Evolutionary conservation across 2,888 invertebrate genomes (phyloP).

Genomic region (Acrobasis repandana): DNA sequence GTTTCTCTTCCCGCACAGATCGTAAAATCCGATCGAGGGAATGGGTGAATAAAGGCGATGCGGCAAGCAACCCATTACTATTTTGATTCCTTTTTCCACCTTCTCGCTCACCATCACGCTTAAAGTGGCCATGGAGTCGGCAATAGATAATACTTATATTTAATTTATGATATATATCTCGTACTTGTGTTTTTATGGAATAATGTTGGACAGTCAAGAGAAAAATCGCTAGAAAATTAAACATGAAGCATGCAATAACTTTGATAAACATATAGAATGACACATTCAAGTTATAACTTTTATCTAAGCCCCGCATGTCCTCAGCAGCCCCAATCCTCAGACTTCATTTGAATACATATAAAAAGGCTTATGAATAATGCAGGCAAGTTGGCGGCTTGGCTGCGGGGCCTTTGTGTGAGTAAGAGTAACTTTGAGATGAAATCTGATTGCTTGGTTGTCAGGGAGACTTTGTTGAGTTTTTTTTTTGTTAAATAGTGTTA

Average conservation of each 20-base stretch:
- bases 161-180: too few species aligned
- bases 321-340: neutral
- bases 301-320: neutral
- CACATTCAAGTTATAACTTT: neutral
- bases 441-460: neutral
- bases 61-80: too few species aligned
- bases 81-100: too few species aligned
- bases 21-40: too few species aligned
- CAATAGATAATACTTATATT: too few species aligned
- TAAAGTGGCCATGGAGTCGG: too few species aligned
- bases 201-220: neutral
- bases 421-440: neutral
- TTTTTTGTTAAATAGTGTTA: too few species aligned
- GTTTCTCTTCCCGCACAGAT: too few species aligned
- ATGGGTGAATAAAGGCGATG: too few species aligned
- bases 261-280: slow-evolving; percentile 12
- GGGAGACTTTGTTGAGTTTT: neutral
- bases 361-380: slow-evolving; percentile 19
- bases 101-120: too few species aligned
- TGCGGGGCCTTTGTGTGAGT: slow-evolving; percentile 1
- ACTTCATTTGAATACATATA: slow-evolving; percentile 11
- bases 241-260: slow-evolving; percentile 15
- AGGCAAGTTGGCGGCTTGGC: neutral
- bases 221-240: neutral
- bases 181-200: too few species aligned